phyloP scores from a whole-genome alignment of 1,140 invertebrate genomes.

The Chironomus tepperi region DNA sequence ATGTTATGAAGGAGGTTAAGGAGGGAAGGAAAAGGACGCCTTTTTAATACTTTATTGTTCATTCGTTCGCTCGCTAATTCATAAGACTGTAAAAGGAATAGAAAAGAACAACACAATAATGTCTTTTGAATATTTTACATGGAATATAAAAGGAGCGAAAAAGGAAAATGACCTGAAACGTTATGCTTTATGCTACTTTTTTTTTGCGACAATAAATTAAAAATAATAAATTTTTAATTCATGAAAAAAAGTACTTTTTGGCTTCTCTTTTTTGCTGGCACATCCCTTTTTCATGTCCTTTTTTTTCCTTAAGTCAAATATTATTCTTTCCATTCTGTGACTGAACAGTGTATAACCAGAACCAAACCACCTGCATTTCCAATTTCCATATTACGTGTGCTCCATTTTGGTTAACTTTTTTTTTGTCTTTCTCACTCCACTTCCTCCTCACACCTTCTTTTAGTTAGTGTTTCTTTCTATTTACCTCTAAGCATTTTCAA shows the following conservation, averaged over 20 bases:
- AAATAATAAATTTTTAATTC: background rate
- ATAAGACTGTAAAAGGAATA: background rate
- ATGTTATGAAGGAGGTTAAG: too few relatives aligned
- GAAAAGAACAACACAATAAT: background rate
- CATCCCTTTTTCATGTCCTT: background rate
- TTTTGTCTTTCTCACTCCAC: background rate
- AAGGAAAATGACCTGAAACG: background rate
- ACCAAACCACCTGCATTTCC: background rate
- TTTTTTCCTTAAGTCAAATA: background rate
- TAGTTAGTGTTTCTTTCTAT: background rate
- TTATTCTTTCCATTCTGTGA: background rate
- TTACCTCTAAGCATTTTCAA: background rate
- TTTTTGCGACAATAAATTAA: background rate
- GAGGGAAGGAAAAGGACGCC: background rate
- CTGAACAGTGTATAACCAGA: background rate
- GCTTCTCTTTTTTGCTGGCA: background rate
- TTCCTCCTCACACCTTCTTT: background rate
- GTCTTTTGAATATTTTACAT: background rate
- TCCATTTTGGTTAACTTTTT: background rate
- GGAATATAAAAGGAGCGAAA: background rate
- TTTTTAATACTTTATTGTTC: conserved; percentile 14
- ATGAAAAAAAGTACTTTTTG: conserved; percentile 9
- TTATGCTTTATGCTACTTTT: conserved; percentile 7
- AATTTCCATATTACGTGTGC: conserved; percentile 3
- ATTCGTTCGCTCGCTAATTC: background rate